Base-by-base conservation (phyloP, 2,113 vertebrate genomes). In the Orcinus orca region DNA sequence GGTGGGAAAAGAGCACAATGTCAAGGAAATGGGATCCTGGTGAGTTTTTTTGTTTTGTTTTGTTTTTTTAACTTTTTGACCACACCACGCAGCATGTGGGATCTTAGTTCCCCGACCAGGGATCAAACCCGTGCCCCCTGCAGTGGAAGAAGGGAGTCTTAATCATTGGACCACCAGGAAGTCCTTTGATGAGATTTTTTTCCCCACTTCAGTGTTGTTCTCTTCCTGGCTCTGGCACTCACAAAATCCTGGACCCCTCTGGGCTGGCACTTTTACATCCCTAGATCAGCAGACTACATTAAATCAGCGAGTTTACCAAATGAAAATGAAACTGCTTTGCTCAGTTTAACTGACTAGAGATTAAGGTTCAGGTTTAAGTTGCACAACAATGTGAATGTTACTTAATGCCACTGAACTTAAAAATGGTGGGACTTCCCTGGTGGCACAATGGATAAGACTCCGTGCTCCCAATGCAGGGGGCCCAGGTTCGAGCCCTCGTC, bases 281-380 rank as follows among this genome's bases (percentile, higher is more conserved):
- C 25, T 26, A 65, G 20, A 62, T n/a, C 1, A 23, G 31, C 62
- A 90, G n/a, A 23, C 8, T 0, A 62, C 5, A 17, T 36, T 44
- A 38, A 73, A 50, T 41, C 18, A 76, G 62, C 26, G 21, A 1
- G 63, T 65, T 90, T 74, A 89, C 44, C 88, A 95, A 50, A n/a
- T 20, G 60, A 93, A 74, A 93, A 96, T 74, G 81, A 68, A 93
- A 94, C 6, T 41, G n/a, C 21, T 62, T 76, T 85, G 38, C 81
- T 92, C 65, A n/a, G 17, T 31, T 87, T 47, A 33, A 62, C 3
- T 82, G 68, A 90, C n/a, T 20, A 93, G 82, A 82, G 83, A 91
- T 83, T 83, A 85, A 68, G 63, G 71, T 41, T 41, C 26, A 33
- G 36, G 33, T 95, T 79, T 76, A 47, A 50, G 25, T 33, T 55